Percentiles rank a stretch among this genome's conserved stretches.
Evolutionary conservation across 2,888 invertebrate species (phyloP).

Genomic region (Cantharis rustica): DNA sequence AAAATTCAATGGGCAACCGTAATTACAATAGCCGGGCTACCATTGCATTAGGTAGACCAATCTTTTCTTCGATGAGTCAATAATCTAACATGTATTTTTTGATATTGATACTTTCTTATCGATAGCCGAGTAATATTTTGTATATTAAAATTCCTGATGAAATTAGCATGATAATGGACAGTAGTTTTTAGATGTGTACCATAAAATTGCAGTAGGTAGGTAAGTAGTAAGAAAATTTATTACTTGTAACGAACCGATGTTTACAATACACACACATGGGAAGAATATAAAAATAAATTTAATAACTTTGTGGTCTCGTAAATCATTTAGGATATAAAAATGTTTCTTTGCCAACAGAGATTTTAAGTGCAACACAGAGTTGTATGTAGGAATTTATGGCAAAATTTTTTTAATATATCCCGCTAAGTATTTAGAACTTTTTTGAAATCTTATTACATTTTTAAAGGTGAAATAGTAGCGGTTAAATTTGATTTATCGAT

Average conservation of each 20-base stretch:
- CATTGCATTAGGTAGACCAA: not conserved
- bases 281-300: conserved; percentile 39
- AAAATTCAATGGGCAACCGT: not conserved
- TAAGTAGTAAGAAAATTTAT: conserved; percentile 19
- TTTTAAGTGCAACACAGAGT: conserved; percentile 4
- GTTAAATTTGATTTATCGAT: not conserved
- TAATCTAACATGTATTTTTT: not conserved
- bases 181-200: not conserved
- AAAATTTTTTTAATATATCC: conserved; percentile 14
- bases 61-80: not conserved
- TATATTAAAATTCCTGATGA: not conserved
- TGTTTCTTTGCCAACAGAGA: conserved; percentile 18
- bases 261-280: conserved; percentile 38
- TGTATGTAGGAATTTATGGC: conserved; percentile 8
- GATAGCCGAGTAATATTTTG: not conserved
- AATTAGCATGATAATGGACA: not conserved
- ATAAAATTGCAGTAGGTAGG: conserved; percentile 16
- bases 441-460: not conserved
- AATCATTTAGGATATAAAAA: conserved; percentile 26
- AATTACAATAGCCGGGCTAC: not conserved
- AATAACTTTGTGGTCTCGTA: conserved; percentile 25
- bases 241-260: conserved; percentile 36
- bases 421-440: conserved; percentile 4
- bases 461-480: not conserved
- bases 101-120: not conserved